Evolutionary conservation across 2,888 invertebrate genomes (phyloP).

Genomic region (Nomada ruficornis): DNA sequence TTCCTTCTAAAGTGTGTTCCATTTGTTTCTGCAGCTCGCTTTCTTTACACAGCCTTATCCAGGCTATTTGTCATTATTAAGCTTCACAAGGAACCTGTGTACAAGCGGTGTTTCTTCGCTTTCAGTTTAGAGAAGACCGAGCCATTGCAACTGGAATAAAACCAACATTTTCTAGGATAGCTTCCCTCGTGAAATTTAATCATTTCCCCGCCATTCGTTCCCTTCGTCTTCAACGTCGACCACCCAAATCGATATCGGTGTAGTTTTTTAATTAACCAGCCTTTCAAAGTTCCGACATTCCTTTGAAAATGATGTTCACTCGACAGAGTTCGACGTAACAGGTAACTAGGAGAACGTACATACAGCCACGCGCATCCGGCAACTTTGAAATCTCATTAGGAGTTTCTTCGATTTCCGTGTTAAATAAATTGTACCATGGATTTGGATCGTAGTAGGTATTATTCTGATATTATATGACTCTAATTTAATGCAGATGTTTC

Average conservation of each 20-base stretch:
- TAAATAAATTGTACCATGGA: conserved; percentile 30
- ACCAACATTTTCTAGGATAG: background rate
- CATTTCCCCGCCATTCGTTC: background rate
- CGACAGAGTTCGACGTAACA: background rate
- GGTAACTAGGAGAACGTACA: conserved; percentile 1
- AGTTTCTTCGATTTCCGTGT: conserved; percentile 35
- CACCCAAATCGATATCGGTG: conserved; percentile 9
- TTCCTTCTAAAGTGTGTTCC: conserved; percentile 41
- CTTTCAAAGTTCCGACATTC: background rate
- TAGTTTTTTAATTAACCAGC: conserved; percentile 26
- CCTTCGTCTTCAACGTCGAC: background rate
- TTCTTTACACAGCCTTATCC: conserved; percentile 38
- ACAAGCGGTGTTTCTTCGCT: conserved; percentile 3
- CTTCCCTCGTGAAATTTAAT: background rate
- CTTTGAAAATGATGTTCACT: conserved; percentile 26
- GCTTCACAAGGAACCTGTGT: conserved; percentile 24
- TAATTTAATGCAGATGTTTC: background rate
- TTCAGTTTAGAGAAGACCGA: conserved; percentile 8
- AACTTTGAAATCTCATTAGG: conserved; percentile 47
- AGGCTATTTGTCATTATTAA: conserved; percentile 63
- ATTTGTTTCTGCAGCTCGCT: conserved; percentile 49
- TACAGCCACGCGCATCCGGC: conserved; percentile 24
- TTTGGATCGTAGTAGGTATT: background rate
- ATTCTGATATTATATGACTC: background rate
- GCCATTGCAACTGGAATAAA: background rate